Evolutionary conservation across 2,113 vertebrate species (phyloP), one percentile per base, ranked within the genome.

Genomic region (Pogona vitticeps): DNA sequence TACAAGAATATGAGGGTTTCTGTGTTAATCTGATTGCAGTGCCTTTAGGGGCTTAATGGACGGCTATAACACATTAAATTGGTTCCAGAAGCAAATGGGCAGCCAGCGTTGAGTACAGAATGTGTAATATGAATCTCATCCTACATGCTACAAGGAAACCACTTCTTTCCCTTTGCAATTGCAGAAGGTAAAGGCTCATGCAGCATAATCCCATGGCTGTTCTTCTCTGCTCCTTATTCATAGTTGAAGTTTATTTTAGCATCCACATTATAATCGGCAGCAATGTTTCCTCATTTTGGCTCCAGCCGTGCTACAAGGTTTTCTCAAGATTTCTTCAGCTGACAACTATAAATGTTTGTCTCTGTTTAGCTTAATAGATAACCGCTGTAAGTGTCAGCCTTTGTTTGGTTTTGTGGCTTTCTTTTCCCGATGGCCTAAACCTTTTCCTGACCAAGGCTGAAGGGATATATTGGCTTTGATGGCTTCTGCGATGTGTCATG

Each of bases 371-470:
- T 86, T 75, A 0, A 0, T 36, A 90, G 73, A 80, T 85, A 79
- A 84, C 83, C 88, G 46, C 88, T 14, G 26, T 88, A 86, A 89
- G 91, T 83, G 0, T 0, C 72, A 88, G 52, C 58, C n/a, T 89
- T 93, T 83, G 85, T 67, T 59, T 83, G 88, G 86, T 1, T 21
- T 67, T 63, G 7, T 86, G 83, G 86, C 81, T 58, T 86, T 86
- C 65, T 61, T n/a, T 9, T 46, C 26, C 23, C 38, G 56, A 82
- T 58, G 86, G 46, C 17, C 80, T 79, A 26, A 88, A 88, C 79
- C 72, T 83, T 75, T 28, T 36, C 56, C 1, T 71, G n/a, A 21
- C 76, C 17, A 84, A 91, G 63, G 61, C 42, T 70, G 67, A 84
- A 88, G 67, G 31, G 77, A 79, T 15, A 18, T 40, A 56, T 36